Percentiles rank a stretch among this genome's conserved stretches.
phyloP scores from a whole-genome alignment of 1,140 invertebrate genomes.

The Pogonognathellus flavescens region DNA sequence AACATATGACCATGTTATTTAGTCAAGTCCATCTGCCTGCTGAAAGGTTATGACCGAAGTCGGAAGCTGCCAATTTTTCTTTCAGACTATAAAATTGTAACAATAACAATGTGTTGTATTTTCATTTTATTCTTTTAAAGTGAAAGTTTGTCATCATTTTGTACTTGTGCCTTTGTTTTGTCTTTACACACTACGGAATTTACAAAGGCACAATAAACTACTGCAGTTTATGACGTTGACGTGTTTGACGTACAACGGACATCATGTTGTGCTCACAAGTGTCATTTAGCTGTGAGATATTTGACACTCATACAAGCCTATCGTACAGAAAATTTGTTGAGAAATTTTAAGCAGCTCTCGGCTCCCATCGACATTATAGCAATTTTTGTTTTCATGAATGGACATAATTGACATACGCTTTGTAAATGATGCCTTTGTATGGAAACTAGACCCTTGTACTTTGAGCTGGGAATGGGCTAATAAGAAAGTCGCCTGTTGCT shows the following conservation, averaged over 20 bases:
- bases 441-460: slow-evolving; percentile 18
- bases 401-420: slow-evolving; percentile 12
- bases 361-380: background rate
- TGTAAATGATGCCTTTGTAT: slow-evolving; percentile 39
- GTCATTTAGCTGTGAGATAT: slow-evolving; percentile 18
- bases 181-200: background rate
- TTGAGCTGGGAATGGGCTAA: background rate
- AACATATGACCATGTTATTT: no score
- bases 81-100: no score
- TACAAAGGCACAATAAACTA: no score
- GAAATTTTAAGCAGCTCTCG: background rate
- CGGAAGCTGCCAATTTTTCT: no score
- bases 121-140: no score
- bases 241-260: slow-evolving; percentile 5
- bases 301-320: slow-evolving; percentile 6
- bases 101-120: no score
- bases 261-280: slow-evolving; percentile 12
- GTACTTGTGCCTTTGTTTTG: no score
- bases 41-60: no score
- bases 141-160: no score
- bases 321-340: background rate
- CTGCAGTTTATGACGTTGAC: background rate
- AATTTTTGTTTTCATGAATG: slow-evolving; percentile 23
- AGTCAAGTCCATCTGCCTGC: no score
- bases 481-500: slow-evolving; percentile 6